Base-by-base conservation (phyloP, 2,888 invertebrate genomes). In the Macaria notata region DNA sequence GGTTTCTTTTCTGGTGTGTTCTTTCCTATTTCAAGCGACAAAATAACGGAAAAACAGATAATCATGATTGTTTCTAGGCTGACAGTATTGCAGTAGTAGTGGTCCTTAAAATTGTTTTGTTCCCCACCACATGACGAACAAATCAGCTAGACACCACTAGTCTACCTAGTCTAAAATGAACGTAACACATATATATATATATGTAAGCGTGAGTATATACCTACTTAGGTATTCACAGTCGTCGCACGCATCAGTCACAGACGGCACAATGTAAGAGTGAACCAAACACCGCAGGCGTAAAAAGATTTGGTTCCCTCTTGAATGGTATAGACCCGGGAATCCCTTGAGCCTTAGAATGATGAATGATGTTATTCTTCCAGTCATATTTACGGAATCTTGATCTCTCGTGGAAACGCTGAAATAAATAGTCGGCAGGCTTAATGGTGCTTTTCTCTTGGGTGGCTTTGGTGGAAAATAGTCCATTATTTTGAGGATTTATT, bases 341-440 rank as follows among this genome's bases (percentile, higher is more conserved):
- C 88, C 85, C 84, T 81, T 84, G 84, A 86, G 85, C 86, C 78
- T 71, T 68, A 68, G 75, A 68, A 80, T 87, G 88, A 88, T 87
- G 83, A 84, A 88, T 88, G 86, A 79, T 84, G 84, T 84, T 85
- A 82, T 86, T 84, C 86, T 82, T 82, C 81, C 81, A 83, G 78
- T 79, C 82, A 79, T 79, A 81, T 83, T 83, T 83, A 81, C 71
- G 66, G 74, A 72, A 73, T 70, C 76, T 72, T 76, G 80, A 83
- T 83, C 82, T 79, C 69, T 73, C 68, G 68, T 65, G 69, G 68
- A 74, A 75, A 73, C 65, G 71, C 63, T 59, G 59, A 52, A 59
- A 59, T 54, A 54, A 58, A 58, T 59, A 55, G 59, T 55, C 51
- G 39, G 58, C 43, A 44, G 64, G 69, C 69, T 72, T 70, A 66